Evolutionary conservation across 2,113 vertebrate species (phyloP), one percentile per base, ranked within the genome.

Genomic region (Choloepus hoffmanni): DNA sequence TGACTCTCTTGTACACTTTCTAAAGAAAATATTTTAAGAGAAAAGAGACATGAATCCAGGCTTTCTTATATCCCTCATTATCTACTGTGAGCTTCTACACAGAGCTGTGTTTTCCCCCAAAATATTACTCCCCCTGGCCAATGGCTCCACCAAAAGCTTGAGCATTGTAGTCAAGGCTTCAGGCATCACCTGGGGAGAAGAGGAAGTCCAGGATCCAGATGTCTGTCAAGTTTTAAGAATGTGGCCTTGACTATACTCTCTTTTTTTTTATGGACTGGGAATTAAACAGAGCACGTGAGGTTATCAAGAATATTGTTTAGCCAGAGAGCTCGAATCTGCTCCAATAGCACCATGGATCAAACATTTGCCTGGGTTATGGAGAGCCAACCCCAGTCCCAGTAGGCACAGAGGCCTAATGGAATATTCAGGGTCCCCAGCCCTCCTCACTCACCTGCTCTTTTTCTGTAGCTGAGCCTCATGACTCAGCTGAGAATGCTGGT

Each of bases 61-160:
- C 11, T n/a, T 89, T 73, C 58, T 91, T 72, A 96, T 76, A 88
- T 18, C 12, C 63, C 72, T 68, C 68, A 60, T n/a, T 76, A 70
- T 33, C 11, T 73, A 45, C 50, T 30, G 18, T 88, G 70, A 36
- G 19, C 6, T 58, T 85, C 87, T 72, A 85, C 74, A 30, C 58
- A 81, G 63, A 95, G n/a, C 24, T 62, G 21, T 77, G 7, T 70
- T 33, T 7, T 15, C 4, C 4, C 43, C 23, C 33, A 7, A 53
- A 48, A 60, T 45, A 83, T 84, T 21, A 45, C 9, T 77, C 9
- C 40, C 28, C 36, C 40, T 16, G 43, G 36, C 4, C 74, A 60
- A 43, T 58, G 23, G 53, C 33, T 45, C 62, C 15, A 53, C 62
- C 63, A 63, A 77, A 81, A 23, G 33, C n/a, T 2, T 19, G n/a